Conservation (phyloP, 2,797 vertebrate species). For the Sparus aurata region DNA sequence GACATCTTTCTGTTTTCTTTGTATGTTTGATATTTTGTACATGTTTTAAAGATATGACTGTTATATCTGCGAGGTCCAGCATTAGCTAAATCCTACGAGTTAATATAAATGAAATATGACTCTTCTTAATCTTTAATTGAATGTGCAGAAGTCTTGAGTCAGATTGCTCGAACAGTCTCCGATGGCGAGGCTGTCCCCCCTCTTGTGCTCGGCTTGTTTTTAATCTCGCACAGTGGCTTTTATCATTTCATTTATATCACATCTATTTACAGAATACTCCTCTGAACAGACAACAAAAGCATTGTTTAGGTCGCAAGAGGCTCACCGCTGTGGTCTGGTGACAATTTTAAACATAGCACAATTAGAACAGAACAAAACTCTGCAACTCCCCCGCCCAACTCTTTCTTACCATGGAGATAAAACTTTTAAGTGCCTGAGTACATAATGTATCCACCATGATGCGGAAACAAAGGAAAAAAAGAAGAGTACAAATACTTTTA, state of each 20-base stretch:
- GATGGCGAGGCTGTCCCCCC: slow-evolving; percentile 5
- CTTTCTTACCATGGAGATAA: slow-evolving; percentile 20
- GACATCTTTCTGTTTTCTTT: not conserved
- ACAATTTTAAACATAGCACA: slow-evolving; percentile 56
- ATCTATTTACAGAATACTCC: slow-evolving; percentile 51
- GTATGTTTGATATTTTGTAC: not conserved
- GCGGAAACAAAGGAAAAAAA: not conserved
- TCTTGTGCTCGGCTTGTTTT: slow-evolving; percentile 26
- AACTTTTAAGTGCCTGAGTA: slow-evolving; percentile 32
- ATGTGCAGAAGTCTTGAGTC: slow-evolving; percentile 28
- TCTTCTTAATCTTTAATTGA: slow-evolving; percentile 26
- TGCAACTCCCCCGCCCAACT: slow-evolving; percentile 10
- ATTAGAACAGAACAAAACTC: slow-evolving; percentile 56
- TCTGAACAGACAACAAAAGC: slow-evolving; percentile 45
- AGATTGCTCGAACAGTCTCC: slow-evolving; percentile 46
- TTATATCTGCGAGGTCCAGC: not conserved
- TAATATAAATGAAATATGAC: slow-evolving; percentile 1
- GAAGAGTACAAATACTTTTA: not conserved
- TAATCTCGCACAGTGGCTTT: slow-evolving; percentile 36
- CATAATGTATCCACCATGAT: not conserved
- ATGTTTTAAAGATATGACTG: slow-evolving; percentile 10
- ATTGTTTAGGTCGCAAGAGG: slow-evolving; percentile 40
- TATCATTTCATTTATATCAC: slow-evolving; percentile 33
- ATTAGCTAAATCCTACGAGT: not conserved
- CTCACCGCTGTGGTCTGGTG: slow-evolving; percentile 34